These are phyloP conservation scores for Lucilia cuprina DNA, from an alignment of 1,140 invertebrate species.

Conservation along the genomic window DNA sequence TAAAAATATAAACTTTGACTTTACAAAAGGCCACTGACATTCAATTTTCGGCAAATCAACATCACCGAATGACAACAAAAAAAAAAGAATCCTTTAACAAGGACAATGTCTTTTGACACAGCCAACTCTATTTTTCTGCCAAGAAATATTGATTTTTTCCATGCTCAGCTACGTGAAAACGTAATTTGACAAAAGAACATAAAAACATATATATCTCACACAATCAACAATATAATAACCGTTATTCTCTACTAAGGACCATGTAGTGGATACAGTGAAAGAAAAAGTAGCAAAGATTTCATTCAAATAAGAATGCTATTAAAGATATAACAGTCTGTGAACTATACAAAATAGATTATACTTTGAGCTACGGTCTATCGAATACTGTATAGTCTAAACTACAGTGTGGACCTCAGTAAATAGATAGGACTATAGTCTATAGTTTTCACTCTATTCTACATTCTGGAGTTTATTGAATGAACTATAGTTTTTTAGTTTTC, in stretches of 20 bases:
- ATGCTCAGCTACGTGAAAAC: not conserved
- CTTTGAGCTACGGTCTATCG: too few relatives aligned
- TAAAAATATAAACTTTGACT: not conserved
- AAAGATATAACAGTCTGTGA: too few relatives aligned
- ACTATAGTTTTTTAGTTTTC: too few relatives aligned
- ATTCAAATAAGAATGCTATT: too few relatives aligned
- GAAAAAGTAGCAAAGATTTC: not conserved
- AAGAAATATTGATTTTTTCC: not conserved
- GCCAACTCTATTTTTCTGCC: not conserved
- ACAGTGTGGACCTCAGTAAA: too few relatives aligned
- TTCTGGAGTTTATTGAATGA: too few relatives aligned
- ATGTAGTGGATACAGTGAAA: not conserved
- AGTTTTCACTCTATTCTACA: too few relatives aligned
- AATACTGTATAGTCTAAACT: too few relatives aligned
- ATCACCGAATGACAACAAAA: not conserved
- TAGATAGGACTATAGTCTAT: too few relatives aligned
- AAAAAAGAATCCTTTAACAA: not conserved
- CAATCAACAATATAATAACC: not conserved
- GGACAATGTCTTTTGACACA: slow-evolving; percentile 2
- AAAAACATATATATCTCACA: not conserved
- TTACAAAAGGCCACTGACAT: slow-evolving; percentile 10
- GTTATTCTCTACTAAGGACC: not conserved
- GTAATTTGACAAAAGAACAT: not conserved
- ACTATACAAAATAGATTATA: too few relatives aligned
- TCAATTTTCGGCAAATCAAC: slow-evolving; percentile 1